These are phyloP conservation scores for Mastacembelus armatus DNA, from an alignment of 2,797 vertebrate species.

Conservation along the genomic window DNA sequence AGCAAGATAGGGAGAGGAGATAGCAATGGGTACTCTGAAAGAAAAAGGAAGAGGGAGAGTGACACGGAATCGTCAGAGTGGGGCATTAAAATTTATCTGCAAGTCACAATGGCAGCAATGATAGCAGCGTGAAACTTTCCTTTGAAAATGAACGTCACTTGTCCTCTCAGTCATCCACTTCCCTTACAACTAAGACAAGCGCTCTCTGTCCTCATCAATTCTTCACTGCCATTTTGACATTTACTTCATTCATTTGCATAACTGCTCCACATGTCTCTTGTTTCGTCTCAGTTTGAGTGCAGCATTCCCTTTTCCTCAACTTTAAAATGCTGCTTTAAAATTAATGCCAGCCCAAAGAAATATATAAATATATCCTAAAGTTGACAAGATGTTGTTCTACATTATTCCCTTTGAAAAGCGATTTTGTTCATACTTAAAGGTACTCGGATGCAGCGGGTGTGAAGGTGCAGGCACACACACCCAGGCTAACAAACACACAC, in stretches of 20 bases:
- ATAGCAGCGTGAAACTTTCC: conserved; percentile 87
- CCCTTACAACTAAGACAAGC: conserved; percentile 77
- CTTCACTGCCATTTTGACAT: conserved; percentile 84
- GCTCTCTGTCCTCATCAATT: conserved; percentile 87
- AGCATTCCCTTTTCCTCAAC: conserved; percentile 69
- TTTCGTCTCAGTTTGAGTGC: conserved; percentile 57
- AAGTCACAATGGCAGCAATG: conserved; percentile 88
- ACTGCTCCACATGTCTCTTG: conserved; percentile 69
- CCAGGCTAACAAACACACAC: conserved; percentile 60
- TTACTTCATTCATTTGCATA: conserved; percentile 82
- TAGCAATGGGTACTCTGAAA: conserved; percentile 82
- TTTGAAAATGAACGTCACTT: conserved; percentile 86
- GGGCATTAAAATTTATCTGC: conserved; percentile 96
- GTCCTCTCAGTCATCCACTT: conserved; percentile 76
- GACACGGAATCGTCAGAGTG: conserved; percentile 91
- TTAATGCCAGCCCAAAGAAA: conserved; percentile 76
- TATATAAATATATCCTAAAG: conserved; percentile 80
- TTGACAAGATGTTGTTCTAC: conserved; percentile 83
- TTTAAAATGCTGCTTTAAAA: conserved; percentile 81
- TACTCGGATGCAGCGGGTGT: conserved; percentile 50
- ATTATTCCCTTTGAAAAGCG: conserved; percentile 85
- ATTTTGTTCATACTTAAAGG: conserved; percentile 81
- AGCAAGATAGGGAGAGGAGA: conserved; percentile 56
- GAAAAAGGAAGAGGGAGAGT: conserved; percentile 76
- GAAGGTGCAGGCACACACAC: conserved; percentile 52